Conservation (phyloP, 2,888 invertebrate genomes). For the Dilophus febrilis region DNA sequence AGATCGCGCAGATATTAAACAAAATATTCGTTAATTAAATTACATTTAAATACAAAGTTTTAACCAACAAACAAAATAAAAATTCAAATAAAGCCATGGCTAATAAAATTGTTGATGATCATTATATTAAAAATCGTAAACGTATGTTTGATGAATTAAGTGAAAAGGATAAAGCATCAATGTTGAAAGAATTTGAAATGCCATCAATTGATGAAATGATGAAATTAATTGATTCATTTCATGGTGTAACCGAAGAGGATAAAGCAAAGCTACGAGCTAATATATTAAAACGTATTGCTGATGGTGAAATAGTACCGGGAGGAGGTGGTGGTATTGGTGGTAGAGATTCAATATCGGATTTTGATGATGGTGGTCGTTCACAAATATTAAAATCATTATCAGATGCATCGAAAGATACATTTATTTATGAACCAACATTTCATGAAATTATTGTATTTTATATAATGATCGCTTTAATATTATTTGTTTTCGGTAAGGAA, state of each 20-base stretch:
- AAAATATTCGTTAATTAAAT: too few species aligned
- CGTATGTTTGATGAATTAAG: constrained; percentile 10
- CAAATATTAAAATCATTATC: too few species aligned
- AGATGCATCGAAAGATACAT: too few species aligned
- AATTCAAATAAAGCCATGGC: too few species aligned
- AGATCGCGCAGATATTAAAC: too few species aligned
- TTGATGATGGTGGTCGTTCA: neutral
- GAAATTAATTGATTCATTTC: constrained; percentile 37
- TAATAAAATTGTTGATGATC: too few species aligned
- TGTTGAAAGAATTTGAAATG: constrained; percentile 26
- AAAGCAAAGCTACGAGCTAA: constrained; percentile 36
- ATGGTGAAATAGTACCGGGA: constrained; percentile 14
- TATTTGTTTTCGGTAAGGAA: too few species aligned
- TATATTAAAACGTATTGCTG: constrained; percentile 30
- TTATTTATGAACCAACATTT: too few species aligned
- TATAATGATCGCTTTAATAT: too few species aligned
- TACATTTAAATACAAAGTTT: too few species aligned
- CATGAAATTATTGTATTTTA: too few species aligned
- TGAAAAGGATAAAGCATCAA: constrained; percentile 15
- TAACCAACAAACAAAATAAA: too few species aligned
- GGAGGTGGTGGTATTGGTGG: neutral
- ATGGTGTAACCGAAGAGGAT: constrained; percentile 41
- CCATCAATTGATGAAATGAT: constrained; percentile 40
- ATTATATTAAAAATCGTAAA: constrained; percentile 1
- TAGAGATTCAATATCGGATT: constrained; percentile 13